phyloP scores from a whole-genome alignment of 1,140 invertebrate species.

The Neodiprion virginianus region DNA sequence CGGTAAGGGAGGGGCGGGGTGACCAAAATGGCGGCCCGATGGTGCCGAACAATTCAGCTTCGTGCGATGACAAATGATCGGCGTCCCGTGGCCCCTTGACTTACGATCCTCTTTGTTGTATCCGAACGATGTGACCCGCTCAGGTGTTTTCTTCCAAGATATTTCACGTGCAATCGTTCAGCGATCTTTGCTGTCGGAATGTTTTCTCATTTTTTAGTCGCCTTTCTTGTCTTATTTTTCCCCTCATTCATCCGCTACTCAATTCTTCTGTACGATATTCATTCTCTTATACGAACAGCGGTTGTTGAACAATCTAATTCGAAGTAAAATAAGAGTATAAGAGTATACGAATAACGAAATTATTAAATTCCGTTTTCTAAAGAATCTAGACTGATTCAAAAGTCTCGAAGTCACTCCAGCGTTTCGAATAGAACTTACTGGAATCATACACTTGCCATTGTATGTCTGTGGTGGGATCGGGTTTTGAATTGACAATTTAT shows the following conservation, averaged over 20 bases:
- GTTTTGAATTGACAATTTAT: too few species aligned
- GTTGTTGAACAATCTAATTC: too few species aligned
- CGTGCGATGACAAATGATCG: conserved; percentile 40
- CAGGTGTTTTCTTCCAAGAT: conserved; percentile 31
- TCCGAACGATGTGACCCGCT: conserved; percentile 23
- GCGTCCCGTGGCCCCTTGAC: conserved; percentile 29
- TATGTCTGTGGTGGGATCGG: too few species aligned
- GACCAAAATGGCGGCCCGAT: conserved; percentile 31
- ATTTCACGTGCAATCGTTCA: conserved; percentile 19
- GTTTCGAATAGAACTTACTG: too few species aligned
- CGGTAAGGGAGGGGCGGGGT: conserved; percentile 24
- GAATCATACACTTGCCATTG: too few species aligned
- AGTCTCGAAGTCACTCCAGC: too few species aligned
- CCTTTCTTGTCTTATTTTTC: background rate
- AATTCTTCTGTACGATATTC: background rate
- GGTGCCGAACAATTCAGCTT: conserved; percentile 34
- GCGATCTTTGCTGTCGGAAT: background rate
- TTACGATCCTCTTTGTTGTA: conserved; percentile 33
- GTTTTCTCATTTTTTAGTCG: background rate
- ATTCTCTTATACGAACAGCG: background rate
- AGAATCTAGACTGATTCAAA: too few species aligned
- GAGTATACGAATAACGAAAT: too few species aligned
- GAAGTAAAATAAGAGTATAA: too few species aligned
- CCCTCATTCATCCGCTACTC: background rate
- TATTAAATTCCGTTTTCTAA: too few species aligned